Percentiles rank a stretch among this genome's conserved stretches.
Conservation (phyloP, 2,888 invertebrate genomes). For the Stenodema calcarata region DNA sequence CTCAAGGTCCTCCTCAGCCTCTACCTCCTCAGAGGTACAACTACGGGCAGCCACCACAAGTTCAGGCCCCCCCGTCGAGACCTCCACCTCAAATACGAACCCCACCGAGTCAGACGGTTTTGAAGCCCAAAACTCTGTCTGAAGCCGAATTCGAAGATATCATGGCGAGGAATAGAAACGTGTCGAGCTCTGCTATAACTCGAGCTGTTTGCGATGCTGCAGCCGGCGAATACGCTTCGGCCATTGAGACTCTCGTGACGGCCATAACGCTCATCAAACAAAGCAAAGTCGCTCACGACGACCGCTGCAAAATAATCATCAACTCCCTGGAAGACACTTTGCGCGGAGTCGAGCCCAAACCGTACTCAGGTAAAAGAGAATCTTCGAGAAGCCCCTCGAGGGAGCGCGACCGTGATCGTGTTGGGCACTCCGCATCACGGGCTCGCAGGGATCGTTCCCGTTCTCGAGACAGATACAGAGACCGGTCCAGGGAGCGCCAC, state of each 20-base stretch:
- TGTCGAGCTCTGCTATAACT: constrained; percentile 97
- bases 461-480: constrained; percentile 29
- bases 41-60: constrained; percentile 24
- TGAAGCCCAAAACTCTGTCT: constrained; percentile 65
- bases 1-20: constrained; percentile 64
- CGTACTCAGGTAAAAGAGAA: constrained; percentile 16
- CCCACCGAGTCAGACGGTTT: constrained; percentile 60
- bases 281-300: constrained; percentile 94
- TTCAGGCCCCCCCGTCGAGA: constrained; percentile 52
- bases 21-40: constrained; percentile 63
- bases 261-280: constrained; percentile 98
- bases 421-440: not conserved
- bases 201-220: constrained; percentile 97
- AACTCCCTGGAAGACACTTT: constrained; percentile 96
- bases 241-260: constrained; percentile 97
- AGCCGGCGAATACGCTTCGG: constrained; percentile 94
- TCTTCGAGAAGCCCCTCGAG: constrained; percentile 27
- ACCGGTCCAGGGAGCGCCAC: constrained; percentile 37
- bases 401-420: constrained; percentile 26
- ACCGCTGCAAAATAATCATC: constrained; percentile 96
- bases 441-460: constrained; percentile 34
- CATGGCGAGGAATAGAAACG: constrained; percentile 95
- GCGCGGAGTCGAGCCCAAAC: constrained; percentile 96
- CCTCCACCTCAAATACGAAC: constrained; percentile 54
- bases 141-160: constrained; percentile 99